Conservation (phyloP, 2,888 invertebrate species). For the Arge pagana region DNA sequence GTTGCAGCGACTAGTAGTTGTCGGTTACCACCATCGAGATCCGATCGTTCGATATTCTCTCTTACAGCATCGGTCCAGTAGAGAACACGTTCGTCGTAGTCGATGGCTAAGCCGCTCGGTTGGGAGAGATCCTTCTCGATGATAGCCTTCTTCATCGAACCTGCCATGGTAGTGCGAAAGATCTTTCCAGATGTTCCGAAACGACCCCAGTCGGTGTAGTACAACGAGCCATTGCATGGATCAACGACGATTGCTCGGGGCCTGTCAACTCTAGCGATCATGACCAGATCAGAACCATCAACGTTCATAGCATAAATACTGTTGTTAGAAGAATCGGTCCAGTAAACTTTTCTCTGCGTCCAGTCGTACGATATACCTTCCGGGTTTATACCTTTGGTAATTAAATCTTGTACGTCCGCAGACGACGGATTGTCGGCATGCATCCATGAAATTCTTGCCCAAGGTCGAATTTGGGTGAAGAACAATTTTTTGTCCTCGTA, state of each 20-base stretch:
- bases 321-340: conserved; percentile 95
- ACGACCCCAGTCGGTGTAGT: conserved; percentile 95
- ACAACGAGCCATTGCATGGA: conserved; percentile 94
- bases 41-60: conserved; percentile 92
- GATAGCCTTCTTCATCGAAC: conserved; percentile 85
- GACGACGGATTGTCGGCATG: conserved; percentile 71
- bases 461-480: conserved; percentile 92
- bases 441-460: conserved; percentile 85
- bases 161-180: conserved; percentile 94
- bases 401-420: conserved; percentile 68
- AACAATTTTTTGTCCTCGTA: conserved; percentile 84
- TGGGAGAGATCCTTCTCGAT: conserved; percentile 90
- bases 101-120: conserved; percentile 94
- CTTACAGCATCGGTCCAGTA: conserved; percentile 98
- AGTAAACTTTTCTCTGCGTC: conserved; percentile 96
- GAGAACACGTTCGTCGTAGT: conserved; percentile 88
- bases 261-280: conserved; percentile 91
- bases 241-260: conserved; percentile 95
- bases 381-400: conserved; percentile 83
- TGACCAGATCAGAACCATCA: conserved; percentile 83
- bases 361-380: conserved; percentile 97
- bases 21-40: conserved; percentile 83
- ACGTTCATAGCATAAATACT: conserved; percentile 94
- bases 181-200: conserved; percentile 94
- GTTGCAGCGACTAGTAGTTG: conserved; percentile 87